These are phyloP conservation scores for Epizoanthus ramosus DNA, from an alignment of 92 coral and sea anemone species.

Conservation along the genomic window DNA sequence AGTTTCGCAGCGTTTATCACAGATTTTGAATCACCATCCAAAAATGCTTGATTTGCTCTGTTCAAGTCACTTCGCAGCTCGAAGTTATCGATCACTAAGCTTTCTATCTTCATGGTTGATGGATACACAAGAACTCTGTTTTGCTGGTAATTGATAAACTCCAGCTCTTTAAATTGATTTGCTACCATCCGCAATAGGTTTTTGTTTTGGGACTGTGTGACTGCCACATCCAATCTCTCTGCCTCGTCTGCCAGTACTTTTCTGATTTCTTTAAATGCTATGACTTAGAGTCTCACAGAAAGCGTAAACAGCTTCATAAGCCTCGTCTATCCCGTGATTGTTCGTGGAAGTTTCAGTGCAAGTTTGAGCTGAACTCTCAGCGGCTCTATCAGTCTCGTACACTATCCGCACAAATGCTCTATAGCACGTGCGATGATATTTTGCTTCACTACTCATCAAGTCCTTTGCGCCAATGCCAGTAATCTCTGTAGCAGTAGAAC, in stretches of 20 bases:
- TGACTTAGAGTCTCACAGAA: constrained; percentile 57
- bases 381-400: constrained; percentile 46
- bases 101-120: constrained; percentile 22
- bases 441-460: constrained; percentile 55
- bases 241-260: constrained; percentile 61
- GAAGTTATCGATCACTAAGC: constrained; percentile 44
- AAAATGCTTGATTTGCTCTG: constrained; percentile 18
- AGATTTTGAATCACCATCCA: constrained; percentile 35
- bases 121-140: constrained; percentile 59
- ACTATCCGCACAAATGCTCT: constrained; percentile 45
- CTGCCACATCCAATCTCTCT: constrained; percentile 12
- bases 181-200: constrained; percentile 56
- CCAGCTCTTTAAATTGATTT: constrained; percentile 46
- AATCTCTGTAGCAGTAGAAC: constrained; percentile 34
- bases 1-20: constrained; percentile 29
- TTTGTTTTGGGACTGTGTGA: constrained; percentile 31
- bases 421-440: constrained; percentile 44
- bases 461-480: constrained; percentile 46
- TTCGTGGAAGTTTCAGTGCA: constrained; percentile 33
- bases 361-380: not conserved
- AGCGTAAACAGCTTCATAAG: constrained; percentile 55
- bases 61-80: constrained; percentile 51
- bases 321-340: constrained; percentile 29
- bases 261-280: constrained; percentile 51
- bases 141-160: constrained; percentile 52